Evolutionary conservation across 2,113 vertebrate genomes (phyloP).

Genomic region (Empidonax traillii): DNA sequence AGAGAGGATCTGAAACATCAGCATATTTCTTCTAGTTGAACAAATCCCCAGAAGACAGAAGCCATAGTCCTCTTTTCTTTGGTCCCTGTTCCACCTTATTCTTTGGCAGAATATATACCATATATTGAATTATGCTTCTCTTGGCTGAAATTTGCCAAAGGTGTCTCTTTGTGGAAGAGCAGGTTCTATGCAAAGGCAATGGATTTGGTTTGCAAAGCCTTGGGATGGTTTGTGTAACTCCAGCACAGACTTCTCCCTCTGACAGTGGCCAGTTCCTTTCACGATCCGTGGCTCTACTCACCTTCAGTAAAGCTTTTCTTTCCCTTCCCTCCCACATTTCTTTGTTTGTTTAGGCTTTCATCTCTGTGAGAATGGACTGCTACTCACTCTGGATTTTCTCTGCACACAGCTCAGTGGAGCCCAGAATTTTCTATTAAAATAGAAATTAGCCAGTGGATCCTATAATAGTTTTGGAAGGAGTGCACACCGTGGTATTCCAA

Average conservation of each 20-base stretch:
- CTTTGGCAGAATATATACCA: neutral
- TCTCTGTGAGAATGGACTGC: neutral
- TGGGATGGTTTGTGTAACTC: neutral
- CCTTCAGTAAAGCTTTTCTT: neutral
- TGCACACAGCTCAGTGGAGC: neutral
- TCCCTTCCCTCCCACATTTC: neutral
- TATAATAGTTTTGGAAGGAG: neutral
- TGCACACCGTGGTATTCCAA: rapidly evolving
- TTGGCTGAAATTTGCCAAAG: neutral
- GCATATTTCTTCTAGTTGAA: neutral
- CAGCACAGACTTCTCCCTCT: neutral
- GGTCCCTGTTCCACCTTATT: neutral
- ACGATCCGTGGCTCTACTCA: neutral
- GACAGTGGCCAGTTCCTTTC: neutral
- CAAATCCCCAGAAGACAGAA: neutral
- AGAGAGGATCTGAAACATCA: neutral
- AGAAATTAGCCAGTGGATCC: neutral
- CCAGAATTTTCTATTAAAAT: neutral
- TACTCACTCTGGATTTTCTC: neutral
- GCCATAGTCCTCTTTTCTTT: neutral
- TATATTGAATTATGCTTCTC: neutral
- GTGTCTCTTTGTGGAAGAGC: neutral
- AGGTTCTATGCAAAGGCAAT: neutral
- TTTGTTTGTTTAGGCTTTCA: neutral
- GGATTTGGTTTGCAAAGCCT: neutral